A percentile compares a stretch with the other conserved stretches of the same genome.
phyloP scores from a whole-genome alignment of 1,140 invertebrate genomes.

The Scaptomyza graminum region DNA sequence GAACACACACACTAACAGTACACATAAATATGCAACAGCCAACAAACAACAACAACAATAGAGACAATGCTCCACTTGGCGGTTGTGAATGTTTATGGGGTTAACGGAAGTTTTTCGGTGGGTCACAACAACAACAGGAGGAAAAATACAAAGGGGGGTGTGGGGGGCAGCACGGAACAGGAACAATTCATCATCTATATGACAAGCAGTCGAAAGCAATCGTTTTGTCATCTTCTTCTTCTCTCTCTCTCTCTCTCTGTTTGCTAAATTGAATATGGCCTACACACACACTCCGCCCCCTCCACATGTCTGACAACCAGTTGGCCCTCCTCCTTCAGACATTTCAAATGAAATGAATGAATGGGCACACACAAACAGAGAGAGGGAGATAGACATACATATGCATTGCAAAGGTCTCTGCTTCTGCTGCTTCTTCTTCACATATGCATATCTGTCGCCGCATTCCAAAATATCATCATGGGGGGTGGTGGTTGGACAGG shows the following conservation, averaged over 20 bases:
- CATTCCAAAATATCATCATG: conserved; percentile 69
- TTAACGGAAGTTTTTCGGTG: conserved; percentile 18
- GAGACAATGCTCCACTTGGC: conserved; percentile 57
- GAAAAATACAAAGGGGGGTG: background rate
- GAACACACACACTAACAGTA: background rate
- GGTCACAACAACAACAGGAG: background rate
- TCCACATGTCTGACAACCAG: background rate
- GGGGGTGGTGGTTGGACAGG: no score
- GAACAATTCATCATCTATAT: conserved; percentile 81
- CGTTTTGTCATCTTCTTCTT: conserved; percentile 82
- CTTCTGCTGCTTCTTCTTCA: conserved; percentile 18
- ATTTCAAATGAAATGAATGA: conserved; percentile 71
- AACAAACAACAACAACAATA: conserved; percentile 27
- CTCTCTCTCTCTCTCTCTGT: no score
- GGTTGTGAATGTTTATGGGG: conserved; percentile 16
- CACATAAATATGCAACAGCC: conserved; percentile 71
- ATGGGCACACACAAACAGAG: conserved; percentile 54
- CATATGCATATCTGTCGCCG: conserved; percentile 78
- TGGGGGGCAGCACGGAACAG: conserved; percentile 55
- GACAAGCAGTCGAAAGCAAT: conserved; percentile 82
- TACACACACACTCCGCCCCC: conserved; percentile 5
- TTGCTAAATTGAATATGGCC: conserved; percentile 79
- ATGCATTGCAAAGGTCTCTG: conserved; percentile 32
- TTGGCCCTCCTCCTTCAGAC: conserved; percentile 4
- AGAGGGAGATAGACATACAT: background rate